Evolutionary conservation across 2,888 invertebrate genomes (phyloP).

Genomic region (Phlogophora meticulosa): DNA sequence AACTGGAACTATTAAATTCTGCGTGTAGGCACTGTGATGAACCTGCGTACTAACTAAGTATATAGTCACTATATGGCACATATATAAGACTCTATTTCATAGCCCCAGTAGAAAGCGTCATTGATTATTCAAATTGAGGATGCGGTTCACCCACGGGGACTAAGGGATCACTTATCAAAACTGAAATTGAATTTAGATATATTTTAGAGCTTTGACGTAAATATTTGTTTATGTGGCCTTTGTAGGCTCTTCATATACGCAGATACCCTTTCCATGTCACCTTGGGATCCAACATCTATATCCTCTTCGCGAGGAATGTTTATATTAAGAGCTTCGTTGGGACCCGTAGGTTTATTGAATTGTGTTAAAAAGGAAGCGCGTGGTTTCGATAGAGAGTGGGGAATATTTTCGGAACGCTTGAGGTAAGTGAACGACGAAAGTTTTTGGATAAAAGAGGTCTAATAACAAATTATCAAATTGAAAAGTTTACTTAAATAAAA

Average conservation of each 20-base stretch:
- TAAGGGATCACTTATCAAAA: slow-evolving; percentile 73
- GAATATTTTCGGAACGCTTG: slow-evolving; percentile 12
- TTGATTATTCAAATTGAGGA: slow-evolving; percentile 74
- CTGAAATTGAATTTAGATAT: slow-evolving; percentile 72
- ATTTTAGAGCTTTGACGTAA: slow-evolving; percentile 57
- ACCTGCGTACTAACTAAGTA: not conserved
- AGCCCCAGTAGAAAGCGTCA: slow-evolving; percentile 36
- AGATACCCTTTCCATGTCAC: slow-evolving; percentile 39
- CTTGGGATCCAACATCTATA: slow-evolving; percentile 50
- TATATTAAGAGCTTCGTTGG: slow-evolving; percentile 43
- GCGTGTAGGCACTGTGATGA: too few relatives aligned
- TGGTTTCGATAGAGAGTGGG: not conserved
- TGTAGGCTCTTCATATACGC: slow-evolving; percentile 39
- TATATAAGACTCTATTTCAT: slow-evolving; percentile 9
- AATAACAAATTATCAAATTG: too few relatives aligned
- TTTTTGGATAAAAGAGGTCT: slow-evolving; percentile 3
- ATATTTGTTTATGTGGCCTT: slow-evolving; percentile 62
- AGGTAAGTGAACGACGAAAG: not conserved
- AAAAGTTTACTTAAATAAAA: too few relatives aligned
- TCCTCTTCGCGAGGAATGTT: slow-evolving; percentile 41
- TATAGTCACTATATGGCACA: not conserved
- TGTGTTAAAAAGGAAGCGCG: slow-evolving; percentile 37
- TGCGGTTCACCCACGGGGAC: slow-evolving; percentile 63
- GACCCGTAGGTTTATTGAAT: slow-evolving; percentile 53
- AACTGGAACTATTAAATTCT: too few relatives aligned